Percentiles rank a stretch among this genome's conserved stretches.
phyloP scores from a whole-genome alignment of 2,113 vertebrate genomes.

The Mustela lutreola region DNA sequence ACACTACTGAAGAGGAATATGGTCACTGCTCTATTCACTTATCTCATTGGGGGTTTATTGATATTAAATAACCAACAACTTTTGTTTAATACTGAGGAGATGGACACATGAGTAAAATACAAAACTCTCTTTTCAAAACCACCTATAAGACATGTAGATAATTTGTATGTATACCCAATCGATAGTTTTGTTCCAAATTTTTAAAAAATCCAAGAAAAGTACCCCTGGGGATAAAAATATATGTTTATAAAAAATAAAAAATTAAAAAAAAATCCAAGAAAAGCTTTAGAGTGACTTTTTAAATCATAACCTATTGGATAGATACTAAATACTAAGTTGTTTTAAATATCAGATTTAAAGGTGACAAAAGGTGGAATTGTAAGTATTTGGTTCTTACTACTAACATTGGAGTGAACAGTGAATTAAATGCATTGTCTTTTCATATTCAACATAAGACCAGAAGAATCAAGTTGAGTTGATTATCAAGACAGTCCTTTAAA shows the following conservation, averaged over 20 bases:
- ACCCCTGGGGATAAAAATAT: too few relatives aligned
- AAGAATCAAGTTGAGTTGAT: not conserved
- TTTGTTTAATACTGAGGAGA: slow-evolving; percentile 34
- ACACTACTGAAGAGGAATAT: not conserved
- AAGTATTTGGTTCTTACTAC: not conserved
- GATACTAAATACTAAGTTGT: slow-evolving; percentile 1
- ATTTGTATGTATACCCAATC: not conserved
- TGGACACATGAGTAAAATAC: not conserved
- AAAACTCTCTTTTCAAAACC: not conserved
- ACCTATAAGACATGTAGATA: not conserved
- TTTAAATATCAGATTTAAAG: slow-evolving; percentile 13
- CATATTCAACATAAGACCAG: not conserved
- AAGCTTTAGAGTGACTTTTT: not conserved
- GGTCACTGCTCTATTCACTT: not conserved
- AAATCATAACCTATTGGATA: not conserved
- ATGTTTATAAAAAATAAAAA: too few relatives aligned
- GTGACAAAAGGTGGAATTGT: not conserved
- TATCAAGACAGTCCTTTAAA: slow-evolving; percentile 24
- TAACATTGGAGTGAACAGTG: not conserved
- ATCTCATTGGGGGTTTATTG: not conserved
- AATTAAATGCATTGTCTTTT: not conserved
- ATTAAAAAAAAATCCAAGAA: not conserved
- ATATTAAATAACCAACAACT: not conserved
- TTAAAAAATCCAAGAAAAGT: not conserved
- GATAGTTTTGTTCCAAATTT: not conserved